Evolutionary conservation across 2,888 invertebrate species (phyloP).

Genomic region (Stratiomys singularior): DNA sequence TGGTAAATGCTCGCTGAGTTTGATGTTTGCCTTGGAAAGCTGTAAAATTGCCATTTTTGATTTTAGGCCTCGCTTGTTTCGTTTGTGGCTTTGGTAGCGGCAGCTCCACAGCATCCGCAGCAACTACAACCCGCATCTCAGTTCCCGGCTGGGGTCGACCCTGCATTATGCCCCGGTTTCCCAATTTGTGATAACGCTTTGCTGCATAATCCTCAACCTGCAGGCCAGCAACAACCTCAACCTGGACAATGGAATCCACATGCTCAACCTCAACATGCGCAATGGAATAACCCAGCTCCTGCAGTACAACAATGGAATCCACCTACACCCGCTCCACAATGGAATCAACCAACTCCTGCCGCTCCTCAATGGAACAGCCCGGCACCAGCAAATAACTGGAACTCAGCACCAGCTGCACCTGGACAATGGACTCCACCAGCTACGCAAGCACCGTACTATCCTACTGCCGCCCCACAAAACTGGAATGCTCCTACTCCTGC

Average conservation of each 20-base stretch:
- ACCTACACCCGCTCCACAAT: conserved; percentile 37
- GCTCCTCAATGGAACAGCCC: conserved; percentile 5
- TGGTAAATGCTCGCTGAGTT: conserved; percentile 59
- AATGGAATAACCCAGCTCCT: conserved; percentile 16
- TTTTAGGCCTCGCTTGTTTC: conserved; percentile 52
- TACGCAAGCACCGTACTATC: conserved; percentile 56
- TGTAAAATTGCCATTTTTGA: background rate
- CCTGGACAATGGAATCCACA: conserved; percentile 17
- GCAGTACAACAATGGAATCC: background rate
- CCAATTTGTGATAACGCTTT: conserved; percentile 68
- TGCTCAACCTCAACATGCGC: background rate
- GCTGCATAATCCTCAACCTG: conserved; percentile 61
- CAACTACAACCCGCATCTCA: conserved; percentile 60
- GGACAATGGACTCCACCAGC: conserved; percentile 26
- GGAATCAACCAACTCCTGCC: conserved; percentile 25
- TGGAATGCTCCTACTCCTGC: conserved; percentile 28
- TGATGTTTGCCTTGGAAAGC: background rate
- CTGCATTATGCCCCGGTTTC: conserved; percentile 67
- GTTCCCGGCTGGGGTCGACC: conserved; percentile 68
- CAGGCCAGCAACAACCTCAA: conserved; percentile 50
- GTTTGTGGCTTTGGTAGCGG: conserved; percentile 60
- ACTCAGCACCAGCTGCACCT: background rate
- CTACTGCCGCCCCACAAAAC: conserved; percentile 54
- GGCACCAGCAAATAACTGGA: conserved; percentile 1
- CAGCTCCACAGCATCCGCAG: conserved; percentile 62